These are phyloP conservation scores for Oncorhynchus clarkii DNA, from an alignment of 2,113 vertebrate genomes.

Conservation along the genomic window DNA sequence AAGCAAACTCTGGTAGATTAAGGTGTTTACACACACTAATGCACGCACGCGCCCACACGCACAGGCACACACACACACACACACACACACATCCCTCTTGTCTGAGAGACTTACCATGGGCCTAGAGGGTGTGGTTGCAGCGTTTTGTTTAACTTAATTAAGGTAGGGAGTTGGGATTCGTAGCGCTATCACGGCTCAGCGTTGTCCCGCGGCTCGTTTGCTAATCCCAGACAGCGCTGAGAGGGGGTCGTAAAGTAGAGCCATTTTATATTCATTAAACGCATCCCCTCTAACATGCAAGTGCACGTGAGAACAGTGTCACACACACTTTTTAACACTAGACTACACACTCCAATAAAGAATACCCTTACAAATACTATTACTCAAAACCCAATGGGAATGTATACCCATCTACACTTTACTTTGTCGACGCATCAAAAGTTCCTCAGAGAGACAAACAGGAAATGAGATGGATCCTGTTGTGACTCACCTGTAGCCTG, in stretches of 20 bases:
- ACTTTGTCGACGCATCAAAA: too few relatives aligned
- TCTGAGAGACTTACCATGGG: neutral
- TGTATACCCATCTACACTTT: too few relatives aligned
- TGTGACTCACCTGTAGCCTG: too few relatives aligned
- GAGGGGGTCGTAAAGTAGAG: slow-evolving; percentile 20
- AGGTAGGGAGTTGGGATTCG: neutral
- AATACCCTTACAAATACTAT: too few relatives aligned
- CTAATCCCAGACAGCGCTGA: neutral
- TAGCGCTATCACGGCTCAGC: slow-evolving; percentile 3
- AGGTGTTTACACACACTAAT: neutral
- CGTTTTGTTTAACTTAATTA: neutral
- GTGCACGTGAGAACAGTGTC: too few relatives aligned
- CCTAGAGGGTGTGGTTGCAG: neutral
- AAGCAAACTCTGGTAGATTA: too few relatives aligned
- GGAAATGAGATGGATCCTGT: too few relatives aligned
- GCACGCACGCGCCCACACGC: neutral
- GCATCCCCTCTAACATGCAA: neutral
- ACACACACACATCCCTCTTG: neutral
- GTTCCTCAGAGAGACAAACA: too few relatives aligned
- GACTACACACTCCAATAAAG: too few relatives aligned
- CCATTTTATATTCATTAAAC: slow-evolving; percentile 9
- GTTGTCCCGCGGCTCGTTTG: neutral
- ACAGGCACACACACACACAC: neutral
- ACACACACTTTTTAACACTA: too few relatives aligned
- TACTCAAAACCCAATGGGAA: too few relatives aligned